phyloP scores from a whole-genome alignment of 2,113 vertebrate genomes.

The Notothenia coriiceps region DNA sequence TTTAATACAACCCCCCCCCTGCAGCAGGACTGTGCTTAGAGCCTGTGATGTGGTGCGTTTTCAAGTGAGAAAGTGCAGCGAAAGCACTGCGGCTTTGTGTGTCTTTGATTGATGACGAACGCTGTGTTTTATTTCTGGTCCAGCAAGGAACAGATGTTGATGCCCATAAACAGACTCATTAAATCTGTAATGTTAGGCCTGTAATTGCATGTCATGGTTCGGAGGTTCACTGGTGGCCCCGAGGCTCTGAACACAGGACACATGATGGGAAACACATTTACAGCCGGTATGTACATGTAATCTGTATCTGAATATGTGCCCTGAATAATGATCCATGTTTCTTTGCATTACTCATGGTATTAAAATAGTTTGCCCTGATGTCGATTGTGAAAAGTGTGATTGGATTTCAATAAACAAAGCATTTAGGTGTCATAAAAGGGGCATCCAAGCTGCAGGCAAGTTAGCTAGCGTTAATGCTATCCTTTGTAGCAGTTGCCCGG shows the following conservation, averaged over 20 bases:
- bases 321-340: neutral
- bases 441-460: neutral
- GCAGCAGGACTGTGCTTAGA: neutral
- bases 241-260: neutral
- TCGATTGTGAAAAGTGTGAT: neutral
- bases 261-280: neutral
- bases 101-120: neutral
- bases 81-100: neutral
- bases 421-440: neutral
- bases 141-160: constrained; percentile 33
- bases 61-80: constrained; percentile 23
- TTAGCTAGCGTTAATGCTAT: neutral
- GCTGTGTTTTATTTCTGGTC: constrained; percentile 19
- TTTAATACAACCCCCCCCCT: neutral
- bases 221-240: constrained; percentile 48
- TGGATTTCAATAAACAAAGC: neutral
- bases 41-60: constrained; percentile 25
- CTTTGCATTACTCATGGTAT: neutral
- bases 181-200: constrained; percentile 35
- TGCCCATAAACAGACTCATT: constrained; percentile 44
- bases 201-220: constrained; percentile 54
- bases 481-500: neutral
- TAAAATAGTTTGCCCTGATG: neutral
- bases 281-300: neutral
- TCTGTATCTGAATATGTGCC: neutral